Evolutionary conservation across 92 coral and sea anemone genomes (phyloP).

Genomic region (Epizoanthus illoricatus): DNA sequence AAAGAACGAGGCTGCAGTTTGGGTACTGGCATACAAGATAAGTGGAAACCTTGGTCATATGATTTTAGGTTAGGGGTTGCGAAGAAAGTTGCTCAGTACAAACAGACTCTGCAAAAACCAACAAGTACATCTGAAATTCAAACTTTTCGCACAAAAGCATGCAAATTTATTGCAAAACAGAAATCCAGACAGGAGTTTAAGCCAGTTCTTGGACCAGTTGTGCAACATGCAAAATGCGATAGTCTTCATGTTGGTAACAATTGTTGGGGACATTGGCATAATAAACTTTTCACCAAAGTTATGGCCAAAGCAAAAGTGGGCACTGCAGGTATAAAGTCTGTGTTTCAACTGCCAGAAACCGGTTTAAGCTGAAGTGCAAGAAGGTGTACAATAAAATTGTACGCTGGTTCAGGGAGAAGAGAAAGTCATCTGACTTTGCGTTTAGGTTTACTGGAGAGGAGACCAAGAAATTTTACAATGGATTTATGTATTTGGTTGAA

Average conservation of each 20-base stretch:
- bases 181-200: constrained; percentile 64
- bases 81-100: constrained; percentile 53
- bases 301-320: constrained; percentile 57
- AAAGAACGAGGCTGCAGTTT: constrained; percentile 40
- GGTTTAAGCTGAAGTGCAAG: constrained; percentile 56
- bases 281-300: constrained; percentile 57
- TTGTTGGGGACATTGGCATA: constrained; percentile 78
- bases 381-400: constrained; percentile 54
- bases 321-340: constrained; percentile 56
- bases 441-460: constrained; percentile 74
- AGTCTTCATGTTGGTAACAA: constrained; percentile 67
- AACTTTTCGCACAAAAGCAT: constrained; percentile 51
- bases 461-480: constrained; percentile 64
- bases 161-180: constrained; percentile 60
- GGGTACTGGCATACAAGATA: constrained; percentile 35
- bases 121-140: constrained; percentile 53
- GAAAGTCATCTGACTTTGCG: constrained; percentile 51
- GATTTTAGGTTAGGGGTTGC: constrained; percentile 52
- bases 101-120: constrained; percentile 55
- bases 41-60: constrained; percentile 70
- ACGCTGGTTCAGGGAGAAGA: constrained; percentile 59
- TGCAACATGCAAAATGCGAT: constrained; percentile 58
- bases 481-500: constrained; percentile 59
- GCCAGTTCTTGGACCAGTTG: constrained; percentile 62
- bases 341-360: constrained; percentile 64